Evolutionary conservation across 2,888 invertebrate species (phyloP), one percentile per base, ranked within the genome.

Genomic region (Ormyrus nitidulus): DNA sequence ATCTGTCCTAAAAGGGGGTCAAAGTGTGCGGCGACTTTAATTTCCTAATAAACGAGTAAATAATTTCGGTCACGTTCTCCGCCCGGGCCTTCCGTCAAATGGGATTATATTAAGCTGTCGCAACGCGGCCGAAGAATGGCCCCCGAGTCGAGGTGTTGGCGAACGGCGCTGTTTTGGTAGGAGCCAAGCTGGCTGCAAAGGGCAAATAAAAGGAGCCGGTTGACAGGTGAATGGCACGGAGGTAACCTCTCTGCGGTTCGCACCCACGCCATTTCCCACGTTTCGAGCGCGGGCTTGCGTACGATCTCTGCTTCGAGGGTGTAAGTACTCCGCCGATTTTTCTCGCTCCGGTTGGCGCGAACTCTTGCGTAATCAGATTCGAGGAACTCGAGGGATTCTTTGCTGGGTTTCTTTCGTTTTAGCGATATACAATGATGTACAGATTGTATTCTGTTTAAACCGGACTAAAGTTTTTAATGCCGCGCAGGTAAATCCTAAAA

Each of bases 61-160:
- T 90, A 89, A 90, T 89, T 89, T 90, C 85, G 86, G 89, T 90
- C 89, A 90, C 90, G 90, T 90, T 88, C 85, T 85, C 81, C 79
- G n/a, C 84, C 83, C 78, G 79, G 34, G 75, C 81, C 73, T 82
- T 87, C 85, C 86, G 86, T 89, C 86, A 19, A 89, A 90, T 89
- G 87, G 90, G 90, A 90, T 90, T 90, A 90, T 90, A 90, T 89
- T 90, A 89, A 90, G 90, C 90, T 89, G 88, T 90, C 89, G 88
- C 88, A 86, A 86, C 64, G 9, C 48, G 46, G 34, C 19, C 49
- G 53, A 86, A 88, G 88, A 89, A 89, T 89, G 85, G 34, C 34
- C 34, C 34, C 34, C 75, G 88, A 89, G 89, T 89, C 89, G 89
- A 90, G 89, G 87, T 34, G 34, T 86, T 87, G 86, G 85, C 54